A percentile compares a stretch with the other conserved stretches of the same genome.
phyloP scores from a whole-genome alignment of 2,797 vertebrate species.

The Helarctos malayanus region DNA sequence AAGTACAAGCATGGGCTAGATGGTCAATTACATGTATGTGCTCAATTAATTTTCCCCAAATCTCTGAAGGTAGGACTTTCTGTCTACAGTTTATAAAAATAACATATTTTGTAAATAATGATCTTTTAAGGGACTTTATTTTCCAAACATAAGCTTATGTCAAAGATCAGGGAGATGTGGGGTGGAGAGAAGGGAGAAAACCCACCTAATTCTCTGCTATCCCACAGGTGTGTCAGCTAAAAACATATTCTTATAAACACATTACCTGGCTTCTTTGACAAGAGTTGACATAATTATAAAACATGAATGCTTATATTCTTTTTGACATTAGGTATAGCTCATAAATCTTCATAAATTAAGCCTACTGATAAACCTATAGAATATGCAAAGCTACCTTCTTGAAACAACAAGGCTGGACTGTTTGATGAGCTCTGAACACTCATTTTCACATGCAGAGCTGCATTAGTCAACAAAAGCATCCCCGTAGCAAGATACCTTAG shows the following conservation, averaged over 20 bases:
- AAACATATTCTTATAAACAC: background rate
- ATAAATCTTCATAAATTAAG: background rate
- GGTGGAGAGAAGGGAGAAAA: background rate
- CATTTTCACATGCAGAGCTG: background rate
- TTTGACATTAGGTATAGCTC: background rate
- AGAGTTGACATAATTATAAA: background rate
- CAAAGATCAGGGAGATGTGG: background rate
- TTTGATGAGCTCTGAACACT: constrained; percentile 4
- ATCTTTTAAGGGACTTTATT: background rate
- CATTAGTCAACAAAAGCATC: constrained; percentile 2
- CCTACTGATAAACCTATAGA: background rate
- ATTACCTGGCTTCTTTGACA: background rate
- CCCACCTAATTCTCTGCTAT: background rate
- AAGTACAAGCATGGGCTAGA: background rate
- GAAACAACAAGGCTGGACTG: background rate
- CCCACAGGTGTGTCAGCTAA: background rate
- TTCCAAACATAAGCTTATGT: background rate
- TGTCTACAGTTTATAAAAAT: background rate
- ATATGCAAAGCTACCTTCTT: background rate
- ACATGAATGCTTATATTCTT: background rate
- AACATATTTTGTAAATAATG: background rate
- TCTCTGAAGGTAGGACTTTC: background rate
- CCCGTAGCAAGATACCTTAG: background rate
- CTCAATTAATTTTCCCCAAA: background rate
- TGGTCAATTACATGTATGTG: background rate